Evolutionary conservation across 2,888 invertebrate genomes (phyloP).

Genomic region (Nasonovia ribisnigri): DNA sequence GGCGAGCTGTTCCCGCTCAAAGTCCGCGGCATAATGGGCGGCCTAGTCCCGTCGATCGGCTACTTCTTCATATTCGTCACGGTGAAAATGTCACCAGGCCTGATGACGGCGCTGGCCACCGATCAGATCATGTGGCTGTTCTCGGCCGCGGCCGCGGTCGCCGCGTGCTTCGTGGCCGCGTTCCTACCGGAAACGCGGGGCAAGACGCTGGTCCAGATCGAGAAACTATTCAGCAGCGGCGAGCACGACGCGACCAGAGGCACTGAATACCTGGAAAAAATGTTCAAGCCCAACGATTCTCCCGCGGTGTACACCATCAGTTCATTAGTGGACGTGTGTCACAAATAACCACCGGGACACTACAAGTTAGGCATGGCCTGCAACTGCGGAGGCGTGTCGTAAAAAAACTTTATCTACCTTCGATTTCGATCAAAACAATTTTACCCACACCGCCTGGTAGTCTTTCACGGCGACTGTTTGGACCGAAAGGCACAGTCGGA

Average conservation of each 20-base stretch:
- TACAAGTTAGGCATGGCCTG: no score
- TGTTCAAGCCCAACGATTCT: neutral
- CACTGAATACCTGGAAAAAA: neutral
- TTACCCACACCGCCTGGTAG: neutral
- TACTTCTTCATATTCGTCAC: slow-evolving; percentile 79
- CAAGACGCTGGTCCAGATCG: slow-evolving; percentile 78
- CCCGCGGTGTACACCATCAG: slow-evolving; percentile 35
- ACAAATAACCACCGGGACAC: neutral
- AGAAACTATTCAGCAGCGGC: slow-evolving; percentile 70
- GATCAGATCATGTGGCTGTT: slow-evolving; percentile 78
- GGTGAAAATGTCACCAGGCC: slow-evolving; percentile 79
- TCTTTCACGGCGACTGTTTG: neutral
- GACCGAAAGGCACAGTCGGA: no score
- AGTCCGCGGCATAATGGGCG: slow-evolving; percentile 79
- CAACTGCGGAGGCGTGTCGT: neutral
- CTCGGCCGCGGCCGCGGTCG: slow-evolving; percentile 74
- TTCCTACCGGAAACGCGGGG: slow-evolving; percentile 81
- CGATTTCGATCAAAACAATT: neutral
- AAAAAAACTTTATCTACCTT: neutral
- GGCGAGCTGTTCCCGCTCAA: slow-evolving; percentile 80
- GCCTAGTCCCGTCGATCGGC: slow-evolving; percentile 79
- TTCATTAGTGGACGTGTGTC: slow-evolving; percentile 1
- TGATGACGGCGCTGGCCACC: slow-evolving; percentile 70
- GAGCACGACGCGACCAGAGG: neutral
- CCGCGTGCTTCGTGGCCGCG: slow-evolving; percentile 75